Base-by-base conservation (phyloP, 2,113 vertebrate genomes). In the Crocuta crocuta region DNA sequence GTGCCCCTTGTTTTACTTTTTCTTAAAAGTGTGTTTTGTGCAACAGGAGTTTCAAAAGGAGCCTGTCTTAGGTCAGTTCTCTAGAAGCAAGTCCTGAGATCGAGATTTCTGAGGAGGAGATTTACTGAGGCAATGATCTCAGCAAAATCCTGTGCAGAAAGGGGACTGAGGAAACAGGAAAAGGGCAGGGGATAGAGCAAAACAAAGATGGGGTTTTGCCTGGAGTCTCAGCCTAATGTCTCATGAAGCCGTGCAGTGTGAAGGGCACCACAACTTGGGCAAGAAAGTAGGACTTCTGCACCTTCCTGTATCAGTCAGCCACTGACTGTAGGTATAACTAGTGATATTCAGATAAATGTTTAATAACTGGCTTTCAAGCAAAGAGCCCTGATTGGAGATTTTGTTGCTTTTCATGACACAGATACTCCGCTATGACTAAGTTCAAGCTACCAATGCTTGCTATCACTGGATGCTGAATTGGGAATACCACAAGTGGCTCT, bases 221-320 rank as follows among this genome's bases (percentile, higher is more conserved):
- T 73, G 45, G 31, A 19, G 23, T 50, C 3, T 58, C 31, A 68
- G 10, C 1, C 11, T 43, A 33, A 28, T 17, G 5, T 92, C 73
- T 79, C 7, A 48, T 12, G 55, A 74, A 70, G 3, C 3, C 43
- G 10, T 50, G 7, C 21, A 21, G 2, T 28, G 1, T 45, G 17
- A 94, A 86, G 35, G 13, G 11, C 3, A 31, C 23, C 10, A 78
- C 0, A 8, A 45, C 4, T 5, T 68, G 13, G 15, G 9, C 15
- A 39, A 17, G 2, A 63, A 28, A 45, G 43, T 21, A 1, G 1
- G 16, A 10, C 3, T 13, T 53, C 43, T 83, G 33, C 4, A 19
- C 8, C 19, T 17, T 6, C 7, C 4, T 0, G 0, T 9, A 19
- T 7, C 43, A n/a, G 2, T 73, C 15, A 50, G 16, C 28, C 33